Percentiles rank a stretch among this genome's conserved stretches.
phyloP scores from a whole-genome alignment of 2,888 invertebrate genomes.

The Stenchaetothrips biformis region DNA sequence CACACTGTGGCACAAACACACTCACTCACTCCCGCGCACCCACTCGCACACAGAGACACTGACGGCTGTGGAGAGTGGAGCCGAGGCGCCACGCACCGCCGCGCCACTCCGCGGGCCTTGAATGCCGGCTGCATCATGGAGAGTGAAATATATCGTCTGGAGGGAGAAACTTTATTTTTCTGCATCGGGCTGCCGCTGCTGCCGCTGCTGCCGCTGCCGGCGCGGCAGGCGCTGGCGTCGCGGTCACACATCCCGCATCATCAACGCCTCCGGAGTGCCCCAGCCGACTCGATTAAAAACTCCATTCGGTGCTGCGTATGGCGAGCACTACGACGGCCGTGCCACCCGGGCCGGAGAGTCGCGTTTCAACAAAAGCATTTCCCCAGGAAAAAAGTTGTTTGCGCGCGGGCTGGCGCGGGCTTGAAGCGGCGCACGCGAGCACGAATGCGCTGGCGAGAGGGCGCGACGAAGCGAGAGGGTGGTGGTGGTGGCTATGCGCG shows the following conservation, averaged over 20 bases:
- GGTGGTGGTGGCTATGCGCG: background rate
- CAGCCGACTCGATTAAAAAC: too few relatives aligned
- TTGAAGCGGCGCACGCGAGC: background rate
- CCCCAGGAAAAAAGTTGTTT: constrained; percentile 16
- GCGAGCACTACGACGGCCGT: too few relatives aligned
- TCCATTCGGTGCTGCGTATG: too few relatives aligned
- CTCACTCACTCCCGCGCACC: too few relatives aligned
- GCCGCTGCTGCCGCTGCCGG: background rate
- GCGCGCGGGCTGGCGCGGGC: background rate
- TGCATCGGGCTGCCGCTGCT: background rate
- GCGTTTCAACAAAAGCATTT: background rate
- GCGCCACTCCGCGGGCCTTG: too few relatives aligned
- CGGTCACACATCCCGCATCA: background rate
- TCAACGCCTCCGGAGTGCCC: background rate
- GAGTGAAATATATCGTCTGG: too few relatives aligned
- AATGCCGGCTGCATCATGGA: too few relatives aligned
- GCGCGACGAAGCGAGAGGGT: background rate
- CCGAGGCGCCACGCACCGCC: too few relatives aligned
- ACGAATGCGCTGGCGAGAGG: background rate
- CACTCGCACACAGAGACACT: too few relatives aligned
- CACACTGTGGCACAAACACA: too few relatives aligned
- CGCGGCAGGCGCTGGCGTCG: background rate
- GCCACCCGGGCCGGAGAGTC: background rate
- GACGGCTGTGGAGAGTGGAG: too few relatives aligned
- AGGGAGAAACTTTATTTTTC: too few relatives aligned